A percentile compares a stretch with the other conserved stretches of the same genome.
Evolutionary conservation across 1,140 invertebrate species (phyloP).

Genomic region (Atta texana): DNA sequence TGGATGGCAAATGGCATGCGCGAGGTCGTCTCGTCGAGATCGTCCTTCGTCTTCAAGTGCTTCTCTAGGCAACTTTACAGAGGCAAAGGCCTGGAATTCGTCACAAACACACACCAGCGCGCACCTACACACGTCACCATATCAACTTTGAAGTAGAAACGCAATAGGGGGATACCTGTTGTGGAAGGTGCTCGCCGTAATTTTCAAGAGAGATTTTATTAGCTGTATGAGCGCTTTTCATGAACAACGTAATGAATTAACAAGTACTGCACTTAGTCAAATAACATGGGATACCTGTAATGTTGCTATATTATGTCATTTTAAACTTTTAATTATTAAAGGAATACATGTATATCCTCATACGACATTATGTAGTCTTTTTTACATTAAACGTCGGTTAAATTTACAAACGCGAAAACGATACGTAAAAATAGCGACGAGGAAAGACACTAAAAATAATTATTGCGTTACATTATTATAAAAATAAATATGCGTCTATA

Average conservation of each 20-base stretch:
- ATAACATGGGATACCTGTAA: slow-evolving; percentile 14
- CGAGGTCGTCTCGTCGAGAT: slow-evolving; percentile 40
- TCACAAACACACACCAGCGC: background rate
- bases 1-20: slow-evolving; percentile 31
- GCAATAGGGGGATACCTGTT: slow-evolving; percentile 27
- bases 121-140: slow-evolving; percentile 12
- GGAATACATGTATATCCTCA: too few relatives aligned
- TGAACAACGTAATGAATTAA: slow-evolving; percentile 57
- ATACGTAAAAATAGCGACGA: background rate
- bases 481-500: background rate
- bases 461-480: background rate
- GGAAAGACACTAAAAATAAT: too few relatives aligned
- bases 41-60: slow-evolving; percentile 62
- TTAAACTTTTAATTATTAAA: slow-evolving; percentile 15
- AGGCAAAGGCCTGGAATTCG: slow-evolving; percentile 38
- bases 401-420: background rate
- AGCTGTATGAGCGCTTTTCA: slow-evolving; percentile 45
- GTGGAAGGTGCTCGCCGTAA: slow-evolving; percentile 47
- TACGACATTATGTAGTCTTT: background rate
- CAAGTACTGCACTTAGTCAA: slow-evolving; percentile 37
- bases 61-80: slow-evolving; percentile 44
- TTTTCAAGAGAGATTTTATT: slow-evolving; percentile 61
- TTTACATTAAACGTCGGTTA: background rate
- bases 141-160: slow-evolving; percentile 49
- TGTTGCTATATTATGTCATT: background rate